Conservation (phyloP, 1,140 invertebrate genomes). For the Nasonia vitripennis region DNA sequence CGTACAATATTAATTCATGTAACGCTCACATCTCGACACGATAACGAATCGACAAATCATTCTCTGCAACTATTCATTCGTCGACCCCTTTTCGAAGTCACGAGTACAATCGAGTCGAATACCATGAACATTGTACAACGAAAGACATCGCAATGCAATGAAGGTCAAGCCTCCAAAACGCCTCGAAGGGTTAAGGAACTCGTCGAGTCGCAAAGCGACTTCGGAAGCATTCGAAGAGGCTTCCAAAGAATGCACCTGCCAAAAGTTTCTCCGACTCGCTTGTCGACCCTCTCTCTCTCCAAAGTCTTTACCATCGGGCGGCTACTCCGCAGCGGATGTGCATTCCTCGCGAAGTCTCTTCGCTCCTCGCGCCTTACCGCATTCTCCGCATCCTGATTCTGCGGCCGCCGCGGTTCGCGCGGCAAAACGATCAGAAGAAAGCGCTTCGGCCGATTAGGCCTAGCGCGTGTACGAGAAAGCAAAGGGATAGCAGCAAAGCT, state of each 20-base stretch:
- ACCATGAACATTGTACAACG: too few species aligned
- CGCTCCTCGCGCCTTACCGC: background rate
- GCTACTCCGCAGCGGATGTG: background rate
- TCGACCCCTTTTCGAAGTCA: too few species aligned
- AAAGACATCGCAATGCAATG: too few species aligned
- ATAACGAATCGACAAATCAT: too few species aligned
- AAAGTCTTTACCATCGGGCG: background rate
- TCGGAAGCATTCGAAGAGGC: background rate
- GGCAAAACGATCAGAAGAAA: conserved; percentile 24
- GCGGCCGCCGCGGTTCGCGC: background rate
- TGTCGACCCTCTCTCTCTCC: background rate
- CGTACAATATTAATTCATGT: too few species aligned
- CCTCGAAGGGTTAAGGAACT: background rate
- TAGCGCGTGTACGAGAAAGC: background rate
- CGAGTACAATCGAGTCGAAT: too few species aligned
- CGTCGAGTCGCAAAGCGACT: background rate
- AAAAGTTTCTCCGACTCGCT: conserved; percentile 49
- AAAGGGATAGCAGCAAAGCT: background rate
- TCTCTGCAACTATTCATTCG: too few species aligned
- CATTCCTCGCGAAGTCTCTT: conserved; percentile 17
- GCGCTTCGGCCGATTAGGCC: conserved; percentile 5
- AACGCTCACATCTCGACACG: too few species aligned
- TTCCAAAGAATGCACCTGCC: conserved; percentile 51
- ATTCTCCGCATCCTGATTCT: conserved; percentile 55
- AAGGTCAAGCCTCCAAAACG: background rate